A percentile compares a stretch with the other conserved stretches of the same genome.
Evolutionary conservation across 2,797 vertebrate genomes (phyloP).

Genomic region (Poeciliopsis infans): DNA sequence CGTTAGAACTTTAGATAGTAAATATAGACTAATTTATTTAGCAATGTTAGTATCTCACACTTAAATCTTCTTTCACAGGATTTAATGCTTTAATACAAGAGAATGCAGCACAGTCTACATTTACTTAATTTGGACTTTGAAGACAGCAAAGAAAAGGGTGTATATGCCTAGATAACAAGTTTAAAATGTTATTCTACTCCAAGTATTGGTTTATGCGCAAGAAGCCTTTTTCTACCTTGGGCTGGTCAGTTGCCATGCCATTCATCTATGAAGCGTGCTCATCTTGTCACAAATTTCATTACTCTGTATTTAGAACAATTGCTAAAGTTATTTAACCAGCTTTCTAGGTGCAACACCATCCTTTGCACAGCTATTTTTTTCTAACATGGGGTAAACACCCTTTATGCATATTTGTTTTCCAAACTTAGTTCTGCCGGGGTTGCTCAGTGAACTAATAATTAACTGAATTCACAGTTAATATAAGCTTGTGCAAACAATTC

Average conservation of each 20-base stretch:
- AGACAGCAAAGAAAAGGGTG: not conserved
- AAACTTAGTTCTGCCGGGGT: not conserved
- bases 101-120: not conserved
- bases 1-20: not conserved
- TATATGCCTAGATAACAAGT: not conserved
- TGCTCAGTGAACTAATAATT: not conserved
- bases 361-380: conserved; percentile 12
- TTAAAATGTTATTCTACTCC: conserved; percentile 44
- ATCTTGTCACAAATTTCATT: conserved; percentile 60
- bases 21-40: not conserved
- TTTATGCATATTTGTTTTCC: not conserved
- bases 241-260: conserved; percentile 77
- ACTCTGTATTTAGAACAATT: conserved; percentile 60
- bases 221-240: conserved; percentile 50
- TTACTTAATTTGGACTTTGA: not conserved
- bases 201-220: conserved; percentile 51
- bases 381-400: not conserved
- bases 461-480: not conserved
- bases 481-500: not conserved
- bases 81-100: not conserved
- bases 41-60: not conserved
- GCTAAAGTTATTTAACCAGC: conserved; percentile 53
- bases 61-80: not conserved
- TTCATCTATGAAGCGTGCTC: conserved; percentile 62
- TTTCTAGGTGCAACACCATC: conserved; percentile 36